Percentiles rank a stretch among this genome's conserved stretches.
phyloP scores from a whole-genome alignment of 2,113 vertebrate species.

The Emydura subglobosa region DNA sequence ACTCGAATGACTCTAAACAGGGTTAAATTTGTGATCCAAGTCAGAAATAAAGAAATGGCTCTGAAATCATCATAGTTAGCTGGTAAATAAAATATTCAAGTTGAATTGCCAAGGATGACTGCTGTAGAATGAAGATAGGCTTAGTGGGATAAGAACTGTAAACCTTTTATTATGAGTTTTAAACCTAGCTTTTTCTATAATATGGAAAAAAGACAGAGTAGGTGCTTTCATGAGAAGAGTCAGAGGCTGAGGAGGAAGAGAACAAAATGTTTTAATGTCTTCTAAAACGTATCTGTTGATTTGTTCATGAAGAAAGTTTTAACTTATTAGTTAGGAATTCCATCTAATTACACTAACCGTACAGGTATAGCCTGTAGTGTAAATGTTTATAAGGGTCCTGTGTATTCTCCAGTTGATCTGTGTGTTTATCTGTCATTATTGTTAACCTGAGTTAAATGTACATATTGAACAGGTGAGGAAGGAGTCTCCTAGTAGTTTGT shows the following conservation, averaged over 20 bases:
- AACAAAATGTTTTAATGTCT: neutral
- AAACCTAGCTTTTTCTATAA: neutral
- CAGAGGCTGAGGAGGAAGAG: neutral
- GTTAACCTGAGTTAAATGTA: neutral
- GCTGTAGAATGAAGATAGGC: neutral
- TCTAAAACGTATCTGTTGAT: neutral
- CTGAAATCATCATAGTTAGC: neutral
- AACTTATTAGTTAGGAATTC: neutral
- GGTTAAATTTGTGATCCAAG: slow-evolving; percentile 9
- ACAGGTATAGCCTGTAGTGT: neutral
- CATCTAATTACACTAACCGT: neutral
- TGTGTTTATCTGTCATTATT: neutral
- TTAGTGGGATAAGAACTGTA: neutral
- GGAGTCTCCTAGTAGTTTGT: neutral
- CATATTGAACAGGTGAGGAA: neutral
- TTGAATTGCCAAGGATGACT: neutral
- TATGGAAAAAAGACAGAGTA: neutral
- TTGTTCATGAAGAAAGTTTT: neutral
- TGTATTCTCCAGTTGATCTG: neutral
- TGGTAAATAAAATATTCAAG: neutral
- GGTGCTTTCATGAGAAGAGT: neutral
- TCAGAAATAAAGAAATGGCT: neutral
- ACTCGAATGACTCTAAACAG: neutral
- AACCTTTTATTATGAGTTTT: neutral
- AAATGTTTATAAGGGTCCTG: neutral